phyloP scores from a whole-genome alignment of 1,140 invertebrate species.

The Zaprionus inermis region DNA sequence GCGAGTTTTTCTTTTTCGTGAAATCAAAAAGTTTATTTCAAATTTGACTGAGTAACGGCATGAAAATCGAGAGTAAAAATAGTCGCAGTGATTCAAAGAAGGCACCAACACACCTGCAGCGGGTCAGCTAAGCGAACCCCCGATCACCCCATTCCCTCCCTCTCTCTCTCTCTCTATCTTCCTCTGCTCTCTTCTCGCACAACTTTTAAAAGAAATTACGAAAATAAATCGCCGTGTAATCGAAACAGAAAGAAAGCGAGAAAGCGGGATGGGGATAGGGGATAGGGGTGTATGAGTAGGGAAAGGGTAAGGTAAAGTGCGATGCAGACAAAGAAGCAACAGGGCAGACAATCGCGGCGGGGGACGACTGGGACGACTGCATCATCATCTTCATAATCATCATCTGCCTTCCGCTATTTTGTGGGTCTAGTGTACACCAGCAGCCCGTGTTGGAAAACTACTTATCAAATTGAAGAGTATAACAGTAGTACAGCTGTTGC shows the following conservation, averaged over 20 bases:
- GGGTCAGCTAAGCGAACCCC: slow-evolving; percentile 19
- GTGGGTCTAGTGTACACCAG: slow-evolving; percentile 39
- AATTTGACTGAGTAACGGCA: slow-evolving; percentile 60
- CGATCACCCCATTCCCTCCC: background rate
- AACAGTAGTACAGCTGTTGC: slow-evolving; percentile 10
- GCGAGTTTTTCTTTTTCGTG: slow-evolving; percentile 33
- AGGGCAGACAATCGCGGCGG: background rate
- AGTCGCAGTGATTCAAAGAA: slow-evolving; percentile 69
- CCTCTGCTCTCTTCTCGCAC: background rate
- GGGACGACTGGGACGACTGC: background rate
- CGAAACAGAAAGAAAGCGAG: slow-evolving; percentile 3
- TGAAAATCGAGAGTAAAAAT: slow-evolving; percentile 79
- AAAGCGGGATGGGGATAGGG: background rate
- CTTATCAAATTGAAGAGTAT: slow-evolving; percentile 30
- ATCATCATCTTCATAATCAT: background rate
- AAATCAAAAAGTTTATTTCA: slow-evolving; percentile 60
- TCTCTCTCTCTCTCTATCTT: too few species aligned
- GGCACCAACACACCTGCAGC: slow-evolving; percentile 63
- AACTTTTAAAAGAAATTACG: slow-evolving; percentile 30
- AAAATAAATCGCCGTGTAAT: slow-evolving; percentile 43
- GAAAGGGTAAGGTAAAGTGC: too few species aligned
- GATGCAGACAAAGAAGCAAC: too few species aligned
- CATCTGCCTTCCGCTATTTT: background rate
- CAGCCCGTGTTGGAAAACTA: slow-evolving; percentile 53
- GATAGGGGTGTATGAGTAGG: background rate